Evolutionary conservation across 2,797 vertebrate genomes (phyloP).

Genomic region (Varecia variegata): DNA sequence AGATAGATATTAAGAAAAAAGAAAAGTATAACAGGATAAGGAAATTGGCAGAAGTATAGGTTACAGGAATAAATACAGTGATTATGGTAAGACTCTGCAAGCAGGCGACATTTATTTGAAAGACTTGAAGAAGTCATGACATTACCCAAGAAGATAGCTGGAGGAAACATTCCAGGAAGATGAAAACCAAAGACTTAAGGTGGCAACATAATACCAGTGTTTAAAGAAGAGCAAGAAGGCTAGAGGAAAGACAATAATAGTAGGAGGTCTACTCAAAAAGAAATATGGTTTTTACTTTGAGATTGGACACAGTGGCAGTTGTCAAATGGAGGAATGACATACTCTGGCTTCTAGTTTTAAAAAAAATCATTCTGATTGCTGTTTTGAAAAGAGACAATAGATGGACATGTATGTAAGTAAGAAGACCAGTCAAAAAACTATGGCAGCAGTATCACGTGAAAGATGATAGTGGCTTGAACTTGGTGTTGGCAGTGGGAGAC

Average conservation of each 20-base stretch:
- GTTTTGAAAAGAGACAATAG: not conserved
- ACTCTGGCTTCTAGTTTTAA: not conserved
- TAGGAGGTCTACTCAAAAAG: not conserved
- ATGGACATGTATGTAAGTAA: not conserved
- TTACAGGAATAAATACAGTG: not conserved
- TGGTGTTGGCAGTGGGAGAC: not conserved
- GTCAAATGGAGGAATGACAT: not conserved
- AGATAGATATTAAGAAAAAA: not conserved
- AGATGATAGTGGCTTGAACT: not conserved
- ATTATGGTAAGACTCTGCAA: not conserved
- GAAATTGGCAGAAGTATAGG: not conserved
- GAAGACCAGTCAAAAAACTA: not conserved
- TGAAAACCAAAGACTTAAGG: not conserved
- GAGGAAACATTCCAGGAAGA: not conserved
- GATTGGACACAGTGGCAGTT: not conserved
- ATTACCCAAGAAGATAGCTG: not conserved
- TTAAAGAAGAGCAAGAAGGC: not conserved
- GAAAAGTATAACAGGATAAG: not conserved
- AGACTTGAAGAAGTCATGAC: not conserved
- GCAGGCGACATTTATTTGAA: not conserved
- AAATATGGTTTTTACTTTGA: not conserved
- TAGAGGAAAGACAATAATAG: not conserved
- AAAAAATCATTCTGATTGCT: not conserved
- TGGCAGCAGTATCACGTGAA: rapidly evolving
- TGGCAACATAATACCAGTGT: rapidly evolving